phyloP scores from a whole-genome alignment of 2,797 vertebrate species.

The Fundulus diaphanus region DNA sequence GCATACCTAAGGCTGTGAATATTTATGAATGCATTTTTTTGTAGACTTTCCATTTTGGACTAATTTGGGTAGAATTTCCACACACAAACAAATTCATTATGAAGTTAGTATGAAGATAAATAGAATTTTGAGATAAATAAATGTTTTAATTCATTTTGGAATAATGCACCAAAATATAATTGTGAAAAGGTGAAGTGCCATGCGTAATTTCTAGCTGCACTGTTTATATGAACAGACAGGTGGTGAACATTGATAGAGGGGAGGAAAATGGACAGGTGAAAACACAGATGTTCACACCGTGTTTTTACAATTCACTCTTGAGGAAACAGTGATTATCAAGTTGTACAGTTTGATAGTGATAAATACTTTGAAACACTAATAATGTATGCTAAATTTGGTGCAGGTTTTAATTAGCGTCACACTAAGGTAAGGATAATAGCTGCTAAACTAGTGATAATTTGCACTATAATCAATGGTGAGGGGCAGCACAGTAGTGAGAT shows the following conservation, averaged over 20 bases:
- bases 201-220: not conserved
- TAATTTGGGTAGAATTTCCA: not conserved
- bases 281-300: slow-evolving; percentile 36
- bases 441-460: slow-evolving; percentile 40
- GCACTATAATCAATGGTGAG: slow-evolving; percentile 11
- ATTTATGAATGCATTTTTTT: not conserved
- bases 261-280: slow-evolving; percentile 10
- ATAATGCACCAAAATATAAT: not conserved
- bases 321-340: slow-evolving; percentile 64
- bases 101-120: not conserved
- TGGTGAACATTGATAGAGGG: not conserved
- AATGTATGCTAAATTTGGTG: slow-evolving; percentile 52
- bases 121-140: not conserved
- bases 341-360: slow-evolving; percentile 49
- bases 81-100: not conserved
- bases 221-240: not conserved
- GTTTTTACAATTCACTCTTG: slow-evolving; percentile 36
- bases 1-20: not conserved
- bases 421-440: slow-evolving; percentile 30
- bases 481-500: not conserved
- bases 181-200: not conserved
- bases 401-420: slow-evolving; percentile 54
- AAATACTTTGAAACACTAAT: slow-evolving; percentile 53
- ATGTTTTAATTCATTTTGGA: not conserved
- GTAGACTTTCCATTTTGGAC: not conserved